These are phyloP conservation scores for Sus cebifrons DNA, from an alignment of 2,797 vertebrate species.

Conservation along the genomic window DNA sequence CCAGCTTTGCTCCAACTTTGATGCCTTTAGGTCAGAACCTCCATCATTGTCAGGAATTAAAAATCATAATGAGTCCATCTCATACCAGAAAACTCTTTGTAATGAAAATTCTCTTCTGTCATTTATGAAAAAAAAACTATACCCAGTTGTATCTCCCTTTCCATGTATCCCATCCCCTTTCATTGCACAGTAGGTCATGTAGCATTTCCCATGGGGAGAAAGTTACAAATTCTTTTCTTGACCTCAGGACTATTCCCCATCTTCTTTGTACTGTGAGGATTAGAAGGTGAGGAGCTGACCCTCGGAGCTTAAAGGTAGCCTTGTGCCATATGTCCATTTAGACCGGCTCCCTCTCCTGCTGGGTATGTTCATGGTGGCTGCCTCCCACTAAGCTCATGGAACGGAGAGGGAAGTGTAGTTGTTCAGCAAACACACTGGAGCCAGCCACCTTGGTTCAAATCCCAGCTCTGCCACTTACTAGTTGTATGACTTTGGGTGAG, in stretches of 20 bases:
- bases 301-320: not conserved
- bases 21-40: not conserved
- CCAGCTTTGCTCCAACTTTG: not conserved
- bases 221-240: not conserved
- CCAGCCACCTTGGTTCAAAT: not conserved
- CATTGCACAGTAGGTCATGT: not conserved
- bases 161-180: not conserved
- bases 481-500: not conserved
- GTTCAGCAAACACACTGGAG: not conserved
- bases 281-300: not conserved
- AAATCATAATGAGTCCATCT: not conserved
- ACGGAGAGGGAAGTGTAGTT: not conserved
- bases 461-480: not conserved
- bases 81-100: not conserved
- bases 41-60: not conserved
- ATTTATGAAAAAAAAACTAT: not conserved
- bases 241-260: not conserved
- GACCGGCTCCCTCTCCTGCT: not conserved
- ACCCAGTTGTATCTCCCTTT: not conserved
- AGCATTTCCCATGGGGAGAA: not conserved
- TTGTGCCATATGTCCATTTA: not conserved
- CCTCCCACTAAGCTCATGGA: not conserved
- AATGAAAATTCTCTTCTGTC: constrained; percentile 22
- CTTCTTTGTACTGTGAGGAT: not conserved
- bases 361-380: not conserved